Base-by-base conservation (phyloP, 2,888 invertebrate genomes). In the Liodrosophila aerea region DNA sequence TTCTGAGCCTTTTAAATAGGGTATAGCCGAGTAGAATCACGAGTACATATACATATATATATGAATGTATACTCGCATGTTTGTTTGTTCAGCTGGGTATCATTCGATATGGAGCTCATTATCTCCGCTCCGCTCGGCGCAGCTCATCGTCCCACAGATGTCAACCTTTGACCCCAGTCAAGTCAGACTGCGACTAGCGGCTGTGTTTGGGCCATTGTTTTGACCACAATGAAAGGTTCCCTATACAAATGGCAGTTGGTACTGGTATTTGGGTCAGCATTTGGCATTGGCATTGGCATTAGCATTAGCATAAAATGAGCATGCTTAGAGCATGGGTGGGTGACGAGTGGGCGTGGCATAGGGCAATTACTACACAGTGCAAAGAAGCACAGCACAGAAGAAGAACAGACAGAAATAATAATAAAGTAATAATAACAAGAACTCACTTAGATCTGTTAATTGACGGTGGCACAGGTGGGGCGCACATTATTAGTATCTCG, bases 231-330 rank as follows among this genome's bases (percentile, higher is more conserved):
- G 29, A 1, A 8, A 39, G 34, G 16, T 44, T 59, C 22, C n/a
- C 11, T 11, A 18, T 27, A 31, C 56, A 39, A 46, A 40, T 44
- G 40, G 37, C 12, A 43, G 8, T 22, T 27, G 31, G 7, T 13
- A 12, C 41, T 34, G 34, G 15, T 57, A 63, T 64, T 57, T 73
- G 72, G 85, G 71, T 74, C 78, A 56, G 33, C 47, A n/a, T n/a
- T 22, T 27, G 31, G 7, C 11, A 12, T 41, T 34, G 34, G 15
- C 54, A 63, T 64, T 57, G 69, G 72, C 83, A 66, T 74, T 75
- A 56, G 33, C 47, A 82, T 77, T 77, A 62, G 71, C 85, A 77
- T 77, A 70, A 73, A 61, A 60, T 52, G 59, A 49, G 77, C 63
- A 84, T 69, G 52, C 31, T 43, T 41, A 36, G 47, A 34, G 27